These are phyloP conservation scores for Hippocampus abdominalis DNA, from an alignment of 2,113 vertebrate genomes.

Conservation along the genomic window DNA sequence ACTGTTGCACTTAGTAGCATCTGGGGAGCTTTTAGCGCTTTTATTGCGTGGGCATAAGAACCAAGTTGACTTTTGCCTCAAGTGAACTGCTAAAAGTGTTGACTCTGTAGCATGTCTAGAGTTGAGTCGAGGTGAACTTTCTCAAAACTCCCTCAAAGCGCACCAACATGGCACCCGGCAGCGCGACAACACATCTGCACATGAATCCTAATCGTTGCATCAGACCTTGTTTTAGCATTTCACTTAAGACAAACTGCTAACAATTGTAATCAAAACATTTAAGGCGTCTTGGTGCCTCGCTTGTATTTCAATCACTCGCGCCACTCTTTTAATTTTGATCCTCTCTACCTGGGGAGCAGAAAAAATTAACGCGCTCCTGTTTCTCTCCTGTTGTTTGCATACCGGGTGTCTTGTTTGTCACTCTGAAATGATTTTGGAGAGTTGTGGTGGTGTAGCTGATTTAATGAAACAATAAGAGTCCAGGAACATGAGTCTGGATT, in stretches of 20 bases:
- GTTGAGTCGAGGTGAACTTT: conserved; percentile 59
- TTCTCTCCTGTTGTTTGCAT: conserved; percentile 15
- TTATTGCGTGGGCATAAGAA: conserved; percentile 9
- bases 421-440: conserved; percentile 20
- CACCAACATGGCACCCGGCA: neutral
- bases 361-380: conserved; percentile 23
- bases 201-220: conserved; percentile 59
- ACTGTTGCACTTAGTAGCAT: conserved; percentile 2
- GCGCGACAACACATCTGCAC: conserved; percentile 22
- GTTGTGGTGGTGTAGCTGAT: conserved; percentile 5
- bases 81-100: conserved; percentile 10
- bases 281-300: conserved; percentile 16
- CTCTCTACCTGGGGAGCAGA: neutral
- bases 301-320: neutral
- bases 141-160: conserved; percentile 12
- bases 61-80: conserved; percentile 13
- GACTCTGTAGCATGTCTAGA: conserved; percentile 20
- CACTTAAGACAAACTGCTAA: conserved; percentile 16
- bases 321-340: conserved; percentile 15
- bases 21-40: conserved; percentile 11
- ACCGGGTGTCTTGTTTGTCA: conserved; percentile 29
- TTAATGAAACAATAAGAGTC: conserved; percentile 33
- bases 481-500: conserved; percentile 7
- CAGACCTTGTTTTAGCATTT: conserved; percentile 40
- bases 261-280: conserved; percentile 53